Conservation (phyloP, 2,797 vertebrate species). For the Diplodus sargus region DNA sequence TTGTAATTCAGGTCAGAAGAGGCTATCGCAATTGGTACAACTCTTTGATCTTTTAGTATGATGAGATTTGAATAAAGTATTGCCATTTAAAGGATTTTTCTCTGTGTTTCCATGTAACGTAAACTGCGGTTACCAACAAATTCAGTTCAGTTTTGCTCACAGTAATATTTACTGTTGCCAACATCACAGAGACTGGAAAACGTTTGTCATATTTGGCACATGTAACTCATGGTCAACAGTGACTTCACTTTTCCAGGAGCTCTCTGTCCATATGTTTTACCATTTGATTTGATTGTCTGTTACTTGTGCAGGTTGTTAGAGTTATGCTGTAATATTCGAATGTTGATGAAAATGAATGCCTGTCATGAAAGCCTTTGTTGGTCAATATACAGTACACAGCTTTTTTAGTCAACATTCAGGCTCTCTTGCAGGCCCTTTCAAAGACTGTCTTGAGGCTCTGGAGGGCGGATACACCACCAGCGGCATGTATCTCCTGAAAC, state of each 20-base stretch:
- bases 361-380: not conserved
- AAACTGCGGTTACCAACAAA: too few relatives aligned
- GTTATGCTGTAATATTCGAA: not conserved
- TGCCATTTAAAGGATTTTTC: not conserved
- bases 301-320: conserved; percentile 17
- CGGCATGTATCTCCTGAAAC: conserved; percentile 92
- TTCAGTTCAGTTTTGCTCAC: conserved; percentile 16
- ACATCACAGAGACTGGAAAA: conserved; percentile 46
- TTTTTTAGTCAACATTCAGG: not conserved
- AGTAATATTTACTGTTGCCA: conserved; percentile 13
- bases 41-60: too few relatives aligned
- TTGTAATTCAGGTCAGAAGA: too few relatives aligned
- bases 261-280: conserved; percentile 15
- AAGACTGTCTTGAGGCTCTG: conserved; percentile 91
- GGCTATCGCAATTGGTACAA: too few relatives aligned
- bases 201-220: conserved; percentile 39
- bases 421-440: conserved; percentile 88
- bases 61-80: too few relatives aligned
- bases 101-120: conserved; percentile 16
- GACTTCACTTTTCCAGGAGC: conserved; percentile 45
- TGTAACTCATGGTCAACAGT: conserved; percentile 28
- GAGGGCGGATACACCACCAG: conserved; percentile 90
- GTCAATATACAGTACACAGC: not conserved
- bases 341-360: not conserved
- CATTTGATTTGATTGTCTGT: conserved; percentile 17